A percentile compares a stretch with the other conserved stretches of the same genome.
phyloP scores from a whole-genome alignment of 1,140 invertebrate genomes.

The Lasioglossum baleicum region DNA sequence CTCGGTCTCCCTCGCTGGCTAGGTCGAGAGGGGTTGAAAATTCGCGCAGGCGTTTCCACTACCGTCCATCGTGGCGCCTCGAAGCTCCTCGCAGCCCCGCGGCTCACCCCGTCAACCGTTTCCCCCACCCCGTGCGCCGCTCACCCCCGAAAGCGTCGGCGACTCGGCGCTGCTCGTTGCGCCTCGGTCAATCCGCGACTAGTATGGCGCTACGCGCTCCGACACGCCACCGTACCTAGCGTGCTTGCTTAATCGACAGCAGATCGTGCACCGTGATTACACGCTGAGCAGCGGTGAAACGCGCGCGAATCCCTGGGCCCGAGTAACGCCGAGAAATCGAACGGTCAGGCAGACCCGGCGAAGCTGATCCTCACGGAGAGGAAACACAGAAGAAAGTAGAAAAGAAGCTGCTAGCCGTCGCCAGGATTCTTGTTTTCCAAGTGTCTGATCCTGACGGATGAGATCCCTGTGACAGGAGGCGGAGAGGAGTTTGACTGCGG shows the following conservation, averaged over 20 bases:
- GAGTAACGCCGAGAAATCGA: too few relatives aligned
- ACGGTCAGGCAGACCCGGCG: too few relatives aligned
- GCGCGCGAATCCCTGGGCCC: constrained; percentile 40
- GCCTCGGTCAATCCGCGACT: constrained; percentile 76
- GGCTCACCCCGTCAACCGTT: not conserved
- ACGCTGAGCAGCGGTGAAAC: too few relatives aligned
- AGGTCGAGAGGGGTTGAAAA: constrained; percentile 53
- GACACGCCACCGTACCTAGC: constrained; percentile 63
- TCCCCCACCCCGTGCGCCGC: too few relatives aligned
- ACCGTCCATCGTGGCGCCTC: constrained; percentile 60
- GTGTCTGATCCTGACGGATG: too few relatives aligned
- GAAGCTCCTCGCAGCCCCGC: constrained; percentile 48
- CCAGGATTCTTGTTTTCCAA: too few relatives aligned
- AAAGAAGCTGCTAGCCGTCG: too few relatives aligned
- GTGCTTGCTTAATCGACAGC: constrained; percentile 31
- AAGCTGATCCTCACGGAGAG: too few relatives aligned
- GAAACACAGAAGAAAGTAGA: too few relatives aligned
- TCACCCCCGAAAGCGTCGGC: constrained; percentile 19
- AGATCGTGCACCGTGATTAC: constrained; percentile 23
- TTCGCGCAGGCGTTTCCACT: constrained; percentile 58
- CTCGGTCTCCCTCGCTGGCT: too few relatives aligned
- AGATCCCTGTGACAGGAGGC: too few relatives aligned
- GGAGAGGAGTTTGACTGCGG: too few relatives aligned
- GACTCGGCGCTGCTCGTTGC: constrained; percentile 68
- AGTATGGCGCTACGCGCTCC: constrained; percentile 78